Evolutionary conservation across 2,113 vertebrate genomes (phyloP).

Genomic region (Nipponia nippon): DNA sequence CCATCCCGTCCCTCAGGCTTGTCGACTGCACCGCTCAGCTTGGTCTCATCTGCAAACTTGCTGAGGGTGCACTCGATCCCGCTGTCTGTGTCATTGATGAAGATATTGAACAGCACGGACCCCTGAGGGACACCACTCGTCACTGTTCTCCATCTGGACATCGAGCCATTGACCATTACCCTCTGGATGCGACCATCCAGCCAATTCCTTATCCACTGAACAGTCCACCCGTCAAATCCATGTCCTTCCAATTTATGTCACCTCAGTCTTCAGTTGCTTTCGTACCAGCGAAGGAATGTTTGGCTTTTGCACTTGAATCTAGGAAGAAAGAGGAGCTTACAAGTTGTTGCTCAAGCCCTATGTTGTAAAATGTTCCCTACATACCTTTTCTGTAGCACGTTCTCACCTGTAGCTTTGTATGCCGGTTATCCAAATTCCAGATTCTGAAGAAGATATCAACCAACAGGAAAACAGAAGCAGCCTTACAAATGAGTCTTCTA

Average conservation of each 20-base stretch:
- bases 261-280: background rate
- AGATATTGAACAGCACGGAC: too few species aligned
- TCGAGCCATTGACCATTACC: too few species aligned
- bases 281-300: background rate
- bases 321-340: background rate
- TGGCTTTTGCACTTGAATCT: background rate
- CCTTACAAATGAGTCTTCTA: background rate
- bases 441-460: background rate
- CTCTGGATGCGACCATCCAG: too few species aligned
- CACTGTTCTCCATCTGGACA: too few species aligned
- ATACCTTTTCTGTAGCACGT: accelerated
- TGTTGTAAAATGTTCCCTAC: accelerated
- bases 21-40: too few species aligned
- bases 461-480: background rate
- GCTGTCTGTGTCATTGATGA: too few species aligned
- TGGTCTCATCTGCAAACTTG: too few species aligned
- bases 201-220: too few species aligned
- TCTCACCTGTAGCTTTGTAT: background rate
- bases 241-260: background rate
- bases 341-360: background rate
- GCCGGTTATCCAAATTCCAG: background rate
- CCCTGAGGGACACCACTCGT: too few species aligned
- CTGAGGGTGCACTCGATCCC: too few species aligned
- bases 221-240: too few species aligned
- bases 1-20: too few species aligned